Percentiles rank a stretch among this genome's conserved stretches.
These are phyloP conservation scores for Daboia siamensis DNA, from an alignment of 2,113 vertebrate genomes.

Conservation along the genomic window DNA sequence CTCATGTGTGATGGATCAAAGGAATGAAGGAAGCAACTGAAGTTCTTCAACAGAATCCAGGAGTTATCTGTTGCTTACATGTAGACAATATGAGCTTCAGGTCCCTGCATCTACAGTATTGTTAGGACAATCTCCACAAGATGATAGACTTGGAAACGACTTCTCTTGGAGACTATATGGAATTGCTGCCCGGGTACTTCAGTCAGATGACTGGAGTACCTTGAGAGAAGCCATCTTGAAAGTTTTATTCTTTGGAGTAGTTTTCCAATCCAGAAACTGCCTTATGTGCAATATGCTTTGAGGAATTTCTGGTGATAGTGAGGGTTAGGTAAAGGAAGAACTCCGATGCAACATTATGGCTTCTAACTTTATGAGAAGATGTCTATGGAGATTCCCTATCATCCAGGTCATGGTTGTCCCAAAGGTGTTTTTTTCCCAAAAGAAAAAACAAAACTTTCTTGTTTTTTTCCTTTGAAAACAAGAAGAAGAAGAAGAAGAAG, in stretches of 20 bases:
- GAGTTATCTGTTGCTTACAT: not conserved
- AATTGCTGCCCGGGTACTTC: not conserved
- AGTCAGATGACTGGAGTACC: not conserved
- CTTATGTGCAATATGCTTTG: not conserved
- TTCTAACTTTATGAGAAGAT: not conserved
- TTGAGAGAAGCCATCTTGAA: not conserved
- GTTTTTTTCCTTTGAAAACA: no score
- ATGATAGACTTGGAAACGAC: not conserved
- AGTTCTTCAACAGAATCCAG: not conserved
- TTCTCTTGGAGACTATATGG: not conserved
- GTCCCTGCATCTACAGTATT: not conserved
- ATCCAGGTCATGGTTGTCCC: no score
- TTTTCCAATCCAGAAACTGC: not conserved
- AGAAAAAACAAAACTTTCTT: no score
- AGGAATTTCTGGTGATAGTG: not conserved
- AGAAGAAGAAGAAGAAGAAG: no score
- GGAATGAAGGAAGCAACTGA: not conserved
- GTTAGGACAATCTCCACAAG: rapidly evolving
- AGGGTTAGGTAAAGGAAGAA: constrained; percentile 9
- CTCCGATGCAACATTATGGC: not conserved
- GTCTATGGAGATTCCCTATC: not conserved
- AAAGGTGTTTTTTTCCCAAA: no score
- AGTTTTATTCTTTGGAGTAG: not conserved
- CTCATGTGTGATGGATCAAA: not conserved
- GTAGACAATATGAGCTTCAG: not conserved